Evolutionary conservation across 2,113 vertebrate species (phyloP).

Genomic region (Raja brachyura): DNA sequence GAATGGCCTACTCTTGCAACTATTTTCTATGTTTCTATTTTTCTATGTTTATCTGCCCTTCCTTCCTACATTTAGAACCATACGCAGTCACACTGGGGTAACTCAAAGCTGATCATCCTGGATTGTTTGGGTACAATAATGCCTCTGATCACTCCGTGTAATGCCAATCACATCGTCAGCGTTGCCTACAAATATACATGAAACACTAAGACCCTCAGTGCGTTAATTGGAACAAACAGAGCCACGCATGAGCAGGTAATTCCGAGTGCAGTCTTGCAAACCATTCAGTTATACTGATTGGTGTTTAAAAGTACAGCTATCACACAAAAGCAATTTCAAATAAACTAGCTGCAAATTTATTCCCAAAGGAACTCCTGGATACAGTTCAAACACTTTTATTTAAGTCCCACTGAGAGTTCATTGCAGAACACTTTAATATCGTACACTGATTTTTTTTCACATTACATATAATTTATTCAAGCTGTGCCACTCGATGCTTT

Average conservation of each 20-base stretch:
- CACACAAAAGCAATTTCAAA: constrained; percentile 9
- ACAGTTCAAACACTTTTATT: neutral
- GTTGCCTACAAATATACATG: too few relatives aligned
- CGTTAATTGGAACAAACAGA: neutral
- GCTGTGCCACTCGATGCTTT: neutral
- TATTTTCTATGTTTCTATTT: too few relatives aligned
- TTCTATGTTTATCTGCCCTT: too few relatives aligned
- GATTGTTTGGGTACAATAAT: too few relatives aligned
- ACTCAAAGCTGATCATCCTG: too few relatives aligned
- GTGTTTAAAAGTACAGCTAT: neutral
- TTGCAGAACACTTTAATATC: neutral
- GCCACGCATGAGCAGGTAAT: neutral
- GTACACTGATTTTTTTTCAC: neutral
- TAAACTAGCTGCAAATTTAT: neutral
- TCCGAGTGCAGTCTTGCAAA: neutral
- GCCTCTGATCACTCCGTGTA: too few relatives aligned
- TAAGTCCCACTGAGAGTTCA: neutral
- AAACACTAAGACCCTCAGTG: neutral
- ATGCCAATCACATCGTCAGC: too few relatives aligned
- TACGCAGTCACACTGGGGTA: too few relatives aligned
- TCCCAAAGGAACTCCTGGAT: neutral
- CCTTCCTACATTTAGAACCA: too few relatives aligned
- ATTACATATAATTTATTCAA: constrained; percentile 26
- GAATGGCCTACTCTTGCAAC: too few relatives aligned
- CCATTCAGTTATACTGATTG: neutral